Evolutionary conservation across 2,113 vertebrate genomes (phyloP).

Genomic region (Oncorhynchus mykiss): DNA sequence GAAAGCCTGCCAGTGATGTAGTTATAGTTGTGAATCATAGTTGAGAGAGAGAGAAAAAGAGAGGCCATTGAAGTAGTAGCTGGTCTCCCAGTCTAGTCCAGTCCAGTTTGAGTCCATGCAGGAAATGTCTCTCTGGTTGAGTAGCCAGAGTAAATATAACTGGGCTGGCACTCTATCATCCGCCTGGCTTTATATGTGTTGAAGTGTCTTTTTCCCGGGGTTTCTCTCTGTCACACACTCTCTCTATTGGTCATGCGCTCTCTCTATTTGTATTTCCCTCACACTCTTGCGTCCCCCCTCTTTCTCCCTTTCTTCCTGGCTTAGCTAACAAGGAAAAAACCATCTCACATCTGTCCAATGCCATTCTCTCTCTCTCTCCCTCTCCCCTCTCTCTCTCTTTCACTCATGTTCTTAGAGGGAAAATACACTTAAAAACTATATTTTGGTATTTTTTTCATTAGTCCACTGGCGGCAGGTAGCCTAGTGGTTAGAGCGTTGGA

Average conservation of each 20-base stretch:
- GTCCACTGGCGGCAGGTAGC: too few relatives aligned
- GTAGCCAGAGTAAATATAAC: conserved; percentile 52
- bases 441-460: too few relatives aligned
- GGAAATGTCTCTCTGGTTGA: conserved; percentile 53
- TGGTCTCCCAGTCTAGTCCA: conserved; percentile 35
- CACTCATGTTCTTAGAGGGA: not conserved
- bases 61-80: not conserved
- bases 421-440: too few relatives aligned
- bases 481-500: too few relatives aligned
- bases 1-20: not conserved
- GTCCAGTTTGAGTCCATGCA: conserved; percentile 37
- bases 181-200: conserved; percentile 22
- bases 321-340: conserved; percentile 7
- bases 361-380: not conserved
- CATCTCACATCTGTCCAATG: conserved; percentile 16
- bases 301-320: not conserved
- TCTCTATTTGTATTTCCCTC: not conserved
- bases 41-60: too few relatives aligned
- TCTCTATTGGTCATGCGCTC: not conserved
- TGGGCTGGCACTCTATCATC: conserved; percentile 32
- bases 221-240: conserved; percentile 12
- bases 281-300: too few relatives aligned
- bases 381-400: too few relatives aligned
- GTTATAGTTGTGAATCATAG: not conserved
- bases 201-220: conserved; percentile 19